These are phyloP conservation scores for Halictus rubicundus DNA, from an alignment of 1,140 invertebrate genomes.

Conservation along the genomic window DNA sequence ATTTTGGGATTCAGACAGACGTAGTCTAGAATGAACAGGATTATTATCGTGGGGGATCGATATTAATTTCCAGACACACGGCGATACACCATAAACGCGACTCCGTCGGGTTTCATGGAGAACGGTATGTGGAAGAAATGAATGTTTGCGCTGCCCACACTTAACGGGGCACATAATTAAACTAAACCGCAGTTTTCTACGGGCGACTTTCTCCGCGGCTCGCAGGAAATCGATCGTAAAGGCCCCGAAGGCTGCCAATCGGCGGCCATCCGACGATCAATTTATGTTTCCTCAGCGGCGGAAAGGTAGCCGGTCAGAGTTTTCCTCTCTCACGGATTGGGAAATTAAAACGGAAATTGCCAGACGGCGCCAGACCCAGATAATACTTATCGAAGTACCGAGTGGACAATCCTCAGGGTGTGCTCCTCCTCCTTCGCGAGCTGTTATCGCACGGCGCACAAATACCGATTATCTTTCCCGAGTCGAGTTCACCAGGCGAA, in stretches of 20 bases:
- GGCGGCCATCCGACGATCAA: neutral
- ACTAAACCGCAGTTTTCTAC: constrained; percentile 10
- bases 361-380: constrained; percentile 69
- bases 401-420: constrained; percentile 8
- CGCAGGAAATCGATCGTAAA: constrained; percentile 30
- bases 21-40: no score
- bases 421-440: constrained; percentile 5
- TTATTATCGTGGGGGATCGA: no score
- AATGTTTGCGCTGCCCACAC: neutral
- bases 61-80: no score
- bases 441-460: constrained; percentile 15
- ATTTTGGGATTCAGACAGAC: no score
- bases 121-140: no score
- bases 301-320: neutral
- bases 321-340: constrained; percentile 17
- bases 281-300: constrained; percentile 21
- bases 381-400: constrained; percentile 67
- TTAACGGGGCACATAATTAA: constrained; percentile 9
- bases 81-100: no score
- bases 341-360: constrained; percentile 63
- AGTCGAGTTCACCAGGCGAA: neutral
- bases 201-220: constrained; percentile 25
- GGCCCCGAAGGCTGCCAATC: neutral
- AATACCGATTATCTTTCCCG: constrained; percentile 36
- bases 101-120: no score